Evolutionary conservation across 2,113 vertebrate species (phyloP).

Genomic region (Laticauda colubrina): DNA sequence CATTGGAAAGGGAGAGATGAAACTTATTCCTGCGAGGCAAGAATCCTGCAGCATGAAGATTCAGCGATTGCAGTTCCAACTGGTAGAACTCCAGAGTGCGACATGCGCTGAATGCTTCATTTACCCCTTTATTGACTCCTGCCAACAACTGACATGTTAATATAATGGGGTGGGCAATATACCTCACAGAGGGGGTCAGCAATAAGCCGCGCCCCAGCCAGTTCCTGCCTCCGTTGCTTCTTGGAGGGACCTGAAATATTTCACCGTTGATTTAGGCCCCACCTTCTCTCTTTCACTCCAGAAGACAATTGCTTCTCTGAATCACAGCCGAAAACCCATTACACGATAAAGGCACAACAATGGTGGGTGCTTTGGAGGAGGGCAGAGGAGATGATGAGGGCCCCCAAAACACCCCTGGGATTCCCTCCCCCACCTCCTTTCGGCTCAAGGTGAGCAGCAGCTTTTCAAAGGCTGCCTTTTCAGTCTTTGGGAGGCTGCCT

Average conservation of each 20-base stretch:
- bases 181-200: slow-evolving; percentile 40
- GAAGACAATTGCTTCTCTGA: slow-evolving; percentile 60
- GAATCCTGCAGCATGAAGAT: not conserved
- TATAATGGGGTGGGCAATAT: slow-evolving; percentile 45
- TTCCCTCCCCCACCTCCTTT: not conserved
- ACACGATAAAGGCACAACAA: slow-evolving; percentile 53
- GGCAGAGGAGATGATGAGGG: slow-evolving; percentile 44
- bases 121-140: not conserved
- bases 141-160: slow-evolving; percentile 35
- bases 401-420: slow-evolving; percentile 1
- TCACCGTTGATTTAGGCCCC: slow-evolving; percentile 58
- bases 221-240: slow-evolving; percentile 8
- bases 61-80: not conserved
- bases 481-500: not conserved
- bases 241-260: slow-evolving; percentile 52
- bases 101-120: not conserved
- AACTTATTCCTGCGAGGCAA: not conserved
- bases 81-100: not conserved
- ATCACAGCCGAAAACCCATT: slow-evolving; percentile 51
- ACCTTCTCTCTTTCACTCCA: slow-evolving; percentile 60
- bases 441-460: not conserved
- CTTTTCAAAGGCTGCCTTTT: not conserved
- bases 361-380: slow-evolving; percentile 47
- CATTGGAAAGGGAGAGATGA: not conserved
- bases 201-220: slow-evolving; percentile 50